phyloP scores from a whole-genome alignment of 1,140 invertebrate species.

The Pseudomyrmex flavicornis region DNA sequence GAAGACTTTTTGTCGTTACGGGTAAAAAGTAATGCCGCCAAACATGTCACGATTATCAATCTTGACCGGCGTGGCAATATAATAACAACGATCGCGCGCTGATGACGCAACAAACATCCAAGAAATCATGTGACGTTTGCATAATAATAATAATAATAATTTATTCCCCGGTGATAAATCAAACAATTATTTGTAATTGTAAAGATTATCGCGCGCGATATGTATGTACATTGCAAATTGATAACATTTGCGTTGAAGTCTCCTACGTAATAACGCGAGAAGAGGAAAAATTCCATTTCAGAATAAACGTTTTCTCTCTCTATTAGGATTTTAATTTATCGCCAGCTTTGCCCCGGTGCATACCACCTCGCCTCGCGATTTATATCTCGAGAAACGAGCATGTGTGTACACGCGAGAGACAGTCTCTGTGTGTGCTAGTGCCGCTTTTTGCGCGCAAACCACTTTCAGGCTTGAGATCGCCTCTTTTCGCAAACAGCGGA shows the following conservation, averaged over 20 bases:
- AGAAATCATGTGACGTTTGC: background rate
- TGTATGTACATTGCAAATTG: too few species aligned
- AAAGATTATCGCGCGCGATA: background rate
- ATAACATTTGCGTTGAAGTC: background rate
- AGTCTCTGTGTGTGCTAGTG: background rate
- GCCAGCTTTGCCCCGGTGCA: background rate
- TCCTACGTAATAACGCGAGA: background rate
- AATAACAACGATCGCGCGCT: background rate
- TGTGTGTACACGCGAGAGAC: background rate
- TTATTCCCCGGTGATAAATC: background rate
- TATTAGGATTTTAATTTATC: constrained; percentile 11
- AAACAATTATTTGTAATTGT: constrained; percentile 3
- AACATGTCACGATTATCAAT: constrained; percentile 1
- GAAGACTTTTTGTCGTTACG: background rate
- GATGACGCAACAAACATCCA: too few species aligned
- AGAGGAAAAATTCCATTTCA: constrained; percentile 35
- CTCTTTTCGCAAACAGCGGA: background rate
- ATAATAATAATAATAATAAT: background rate
- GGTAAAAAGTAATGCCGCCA: background rate
- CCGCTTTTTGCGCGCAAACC: background rate
- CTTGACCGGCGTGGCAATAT: background rate
- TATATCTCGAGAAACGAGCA: background rate
- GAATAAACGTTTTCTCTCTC: background rate
- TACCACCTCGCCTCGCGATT: background rate
- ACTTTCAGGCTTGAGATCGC: background rate